These are phyloP conservation scores for Troides aeacus DNA, from an alignment of 2,888 invertebrate species.

Conservation along the genomic window DNA sequence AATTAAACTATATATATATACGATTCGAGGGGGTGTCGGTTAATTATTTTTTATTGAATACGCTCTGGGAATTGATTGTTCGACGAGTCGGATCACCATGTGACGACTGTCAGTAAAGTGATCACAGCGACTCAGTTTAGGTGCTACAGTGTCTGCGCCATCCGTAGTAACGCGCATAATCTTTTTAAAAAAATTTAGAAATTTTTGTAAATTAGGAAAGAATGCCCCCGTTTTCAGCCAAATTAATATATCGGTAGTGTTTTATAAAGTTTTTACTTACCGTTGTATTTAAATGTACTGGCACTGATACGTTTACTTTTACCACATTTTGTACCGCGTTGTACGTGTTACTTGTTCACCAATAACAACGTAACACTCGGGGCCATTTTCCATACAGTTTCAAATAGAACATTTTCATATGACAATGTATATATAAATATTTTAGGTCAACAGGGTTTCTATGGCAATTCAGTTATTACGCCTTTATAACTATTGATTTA, in stretches of 20 bases:
- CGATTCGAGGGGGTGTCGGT: too few relatives aligned
- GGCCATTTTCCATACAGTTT: slow-evolving; percentile 34
- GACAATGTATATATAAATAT: slow-evolving; percentile 35
- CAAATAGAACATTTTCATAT: slow-evolving; percentile 31
- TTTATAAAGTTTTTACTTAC: slow-evolving; percentile 37
- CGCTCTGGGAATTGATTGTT: slow-evolving; percentile 6
- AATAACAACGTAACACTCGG: slow-evolving; percentile 29
- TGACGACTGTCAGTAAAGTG: neutral
- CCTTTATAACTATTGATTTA: slow-evolving; percentile 31
- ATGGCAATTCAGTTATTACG: slow-evolving; percentile 46
- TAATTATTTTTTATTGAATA: slow-evolving; percentile 7
- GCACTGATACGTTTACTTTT: slow-evolving; percentile 28
- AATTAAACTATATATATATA: too few relatives aligned
- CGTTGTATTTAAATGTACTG: slow-evolving; percentile 29
- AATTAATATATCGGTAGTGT: slow-evolving; percentile 39
- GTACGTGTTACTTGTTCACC: slow-evolving; percentile 10
- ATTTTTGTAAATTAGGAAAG: slow-evolving; percentile 12
- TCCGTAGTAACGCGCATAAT: slow-evolving; percentile 22
- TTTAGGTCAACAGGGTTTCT: slow-evolving; percentile 69
- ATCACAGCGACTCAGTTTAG: slow-evolving; percentile 12
- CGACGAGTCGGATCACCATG: neutral
- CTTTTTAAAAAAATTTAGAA: slow-evolving; percentile 7
- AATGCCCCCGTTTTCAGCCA: slow-evolving; percentile 41
- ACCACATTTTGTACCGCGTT: slow-evolving; percentile 30
- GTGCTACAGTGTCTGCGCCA: slow-evolving; percentile 13